Base-by-base conservation (phyloP, 2,797 vertebrate species). In the Menidia menidia region DNA sequence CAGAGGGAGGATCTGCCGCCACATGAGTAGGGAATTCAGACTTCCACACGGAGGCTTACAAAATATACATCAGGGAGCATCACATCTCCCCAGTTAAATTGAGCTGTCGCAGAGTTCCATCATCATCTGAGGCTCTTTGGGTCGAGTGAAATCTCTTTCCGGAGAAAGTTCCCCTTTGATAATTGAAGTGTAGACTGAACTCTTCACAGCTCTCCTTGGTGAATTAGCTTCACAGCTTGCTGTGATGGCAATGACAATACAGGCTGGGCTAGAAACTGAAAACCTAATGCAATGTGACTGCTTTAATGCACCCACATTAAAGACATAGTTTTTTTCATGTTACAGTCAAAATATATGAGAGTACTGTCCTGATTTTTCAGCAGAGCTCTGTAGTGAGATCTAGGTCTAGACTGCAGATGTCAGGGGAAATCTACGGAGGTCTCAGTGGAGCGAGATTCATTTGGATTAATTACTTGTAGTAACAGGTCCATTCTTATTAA, bases 391-490 rank as follows among this genome's bases (percentile, higher is more conserved):
- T 33, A 42, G 78, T 77, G 87, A 86, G 83, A 89, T 84, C 68
- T 78, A 81, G 81, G 76, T 81, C 78, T 82, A 73, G 71, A 74
- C 85, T 82, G 71, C 67, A 87, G 73, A 86, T 83, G 78, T 81
- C 78, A 83, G 54, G 57, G 75, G 82, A 83, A 83, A 86, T 86
- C 78, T 78, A 81, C 75, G 61, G 76, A 78, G 66, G 77, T 88
- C 88, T 88, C 88, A 19, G 71, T 44, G 79, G 89, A 88, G 60
- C 39, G 64, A 75, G 77, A 66, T 83, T 88, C 64, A 48, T 71
- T 80, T 86, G 75, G 81, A 89, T 87, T 88, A 87, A 90, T 90
- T 88, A 87, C 77, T 80, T 64, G 81, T 87, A 89, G 90, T 91
- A 87, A 87, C 67, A 73, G 57, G 72, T 78, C 70, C 73, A 68